Evolutionary conservation across 2,113 vertebrate genomes (phyloP).

Genomic region (Theristicus caerulescens): DNA sequence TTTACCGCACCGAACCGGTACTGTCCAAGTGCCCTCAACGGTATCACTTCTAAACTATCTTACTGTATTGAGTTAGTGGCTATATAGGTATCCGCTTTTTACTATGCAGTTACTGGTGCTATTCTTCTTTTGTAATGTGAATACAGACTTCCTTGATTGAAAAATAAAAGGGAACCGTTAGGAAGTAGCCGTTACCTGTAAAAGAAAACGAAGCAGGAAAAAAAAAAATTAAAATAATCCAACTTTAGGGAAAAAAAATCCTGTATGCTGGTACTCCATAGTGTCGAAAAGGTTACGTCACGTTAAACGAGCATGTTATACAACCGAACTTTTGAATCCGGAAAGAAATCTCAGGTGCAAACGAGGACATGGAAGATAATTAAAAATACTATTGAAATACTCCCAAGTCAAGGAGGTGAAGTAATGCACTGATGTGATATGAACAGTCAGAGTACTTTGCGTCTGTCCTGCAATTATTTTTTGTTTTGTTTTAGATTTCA

Average conservation of each 20-base stretch:
- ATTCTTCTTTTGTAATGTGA: slow-evolving; percentile 93
- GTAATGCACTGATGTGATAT: slow-evolving; percentile 89
- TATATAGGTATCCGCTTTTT: slow-evolving; percentile 80
- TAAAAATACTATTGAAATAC: slow-evolving; percentile 69
- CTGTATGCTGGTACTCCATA: slow-evolving; percentile 79
- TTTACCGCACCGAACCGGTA: slow-evolving; percentile 64
- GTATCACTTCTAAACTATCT: slow-evolving; percentile 74
- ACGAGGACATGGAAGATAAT: slow-evolving; percentile 72
- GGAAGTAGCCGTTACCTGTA: slow-evolving; percentile 74
- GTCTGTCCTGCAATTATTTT: slow-evolving; percentile 74
- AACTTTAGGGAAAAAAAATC: not conserved
- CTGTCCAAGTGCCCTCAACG: slow-evolving; percentile 58
- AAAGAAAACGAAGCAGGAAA: not conserved
- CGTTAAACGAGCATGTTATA: not conserved
- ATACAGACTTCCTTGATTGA: slow-evolving; percentile 82
- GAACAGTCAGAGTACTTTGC: slow-evolving; percentile 80
- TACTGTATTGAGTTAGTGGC: slow-evolving; percentile 82
- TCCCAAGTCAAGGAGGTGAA: slow-evolving; percentile 82
- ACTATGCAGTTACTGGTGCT: slow-evolving; percentile 93
- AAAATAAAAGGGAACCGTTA: slow-evolving; percentile 69
- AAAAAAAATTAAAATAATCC: not conserved
- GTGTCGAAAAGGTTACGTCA: slow-evolving; percentile 45
- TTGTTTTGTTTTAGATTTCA: slow-evolving; percentile 78
- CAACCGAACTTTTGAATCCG: slow-evolving; percentile 67
- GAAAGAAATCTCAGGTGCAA: slow-evolving; percentile 87